These are phyloP conservation scores for Rhegmatorhina hoffmannsi DNA, from an alignment of 2,113 vertebrate genomes.

Conservation along the genomic window DNA sequence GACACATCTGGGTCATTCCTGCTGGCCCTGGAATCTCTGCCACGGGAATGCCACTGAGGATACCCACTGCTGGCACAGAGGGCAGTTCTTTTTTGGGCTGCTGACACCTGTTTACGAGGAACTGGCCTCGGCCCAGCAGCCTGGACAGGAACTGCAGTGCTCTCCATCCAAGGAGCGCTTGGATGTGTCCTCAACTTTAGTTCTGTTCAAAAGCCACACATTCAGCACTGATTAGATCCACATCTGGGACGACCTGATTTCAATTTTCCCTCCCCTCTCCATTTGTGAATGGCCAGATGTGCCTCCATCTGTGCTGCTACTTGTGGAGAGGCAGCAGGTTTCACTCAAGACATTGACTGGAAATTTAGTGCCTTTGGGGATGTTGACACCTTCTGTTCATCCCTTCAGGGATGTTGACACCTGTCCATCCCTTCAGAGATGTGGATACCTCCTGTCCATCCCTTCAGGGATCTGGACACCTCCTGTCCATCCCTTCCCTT, in stretches of 20 bases:
- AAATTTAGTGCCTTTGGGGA: not conserved
- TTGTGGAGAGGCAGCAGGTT: not conserved
- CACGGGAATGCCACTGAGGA: not conserved
- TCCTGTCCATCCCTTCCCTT: too few species aligned
- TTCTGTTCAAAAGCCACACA: not conserved
- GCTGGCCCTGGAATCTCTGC: not conserved
- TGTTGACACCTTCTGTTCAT: not conserved
- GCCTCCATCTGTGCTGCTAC: not conserved
- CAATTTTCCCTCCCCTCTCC: not conserved
- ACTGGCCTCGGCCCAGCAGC: not conserved
- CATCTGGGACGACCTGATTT: not conserved
- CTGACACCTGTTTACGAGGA: conserved; percentile 54
- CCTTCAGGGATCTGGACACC: too few species aligned
- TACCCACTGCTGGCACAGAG: conserved; percentile 38
- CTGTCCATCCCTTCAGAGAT: not conserved
- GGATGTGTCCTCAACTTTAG: not conserved
- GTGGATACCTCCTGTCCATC: not conserved
- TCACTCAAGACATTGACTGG: rapidly evolving
- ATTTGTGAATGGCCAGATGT: not conserved
- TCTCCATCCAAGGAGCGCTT: not conserved
- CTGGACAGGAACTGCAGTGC: rapidly evolving
- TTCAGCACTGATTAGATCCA: not conserved
- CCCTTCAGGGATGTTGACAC: too few species aligned
- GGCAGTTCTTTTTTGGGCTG: conserved; percentile 34
- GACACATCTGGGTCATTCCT: not conserved